A percentile compares a stretch with the other conserved stretches of the same genome.
These are phyloP conservation scores for Hemicordylus capensis DNA, from an alignment of 2,113 vertebrate genomes.

Conservation along the genomic window DNA sequence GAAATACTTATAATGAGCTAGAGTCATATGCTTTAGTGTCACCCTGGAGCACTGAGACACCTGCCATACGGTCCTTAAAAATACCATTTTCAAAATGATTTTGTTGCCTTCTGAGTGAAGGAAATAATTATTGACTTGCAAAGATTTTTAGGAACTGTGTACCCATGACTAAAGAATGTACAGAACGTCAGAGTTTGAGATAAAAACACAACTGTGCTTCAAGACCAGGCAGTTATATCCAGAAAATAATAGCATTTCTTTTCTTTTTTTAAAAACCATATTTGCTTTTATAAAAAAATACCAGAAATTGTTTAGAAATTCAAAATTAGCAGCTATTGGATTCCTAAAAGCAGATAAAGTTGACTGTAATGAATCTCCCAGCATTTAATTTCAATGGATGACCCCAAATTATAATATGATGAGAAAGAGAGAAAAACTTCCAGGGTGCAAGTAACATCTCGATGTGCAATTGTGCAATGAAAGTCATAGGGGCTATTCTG, in stretches of 20 bases:
- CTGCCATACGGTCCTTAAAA: slow-evolving; percentile 72
- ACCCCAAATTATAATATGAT: too few relatives aligned
- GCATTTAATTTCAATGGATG: too few relatives aligned
- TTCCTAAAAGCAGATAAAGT: neutral
- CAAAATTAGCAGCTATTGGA: neutral
- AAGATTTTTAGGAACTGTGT: slow-evolving; percentile 26
- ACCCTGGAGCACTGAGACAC: slow-evolving; percentile 65
- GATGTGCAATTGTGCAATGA: too few relatives aligned
- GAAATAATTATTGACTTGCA: slow-evolving; percentile 47
- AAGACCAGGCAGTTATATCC: neutral
- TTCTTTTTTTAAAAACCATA: slow-evolving; percentile 5
- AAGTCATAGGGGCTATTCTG: too few relatives aligned
- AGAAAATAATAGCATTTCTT: neutral
- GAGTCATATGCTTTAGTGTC: slow-evolving; percentile 65
- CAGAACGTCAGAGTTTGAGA: slow-evolving; percentile 33
- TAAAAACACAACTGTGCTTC: slow-evolving; percentile 8
- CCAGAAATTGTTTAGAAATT: slow-evolving; percentile 4
- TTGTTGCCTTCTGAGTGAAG: slow-evolving; percentile 48
- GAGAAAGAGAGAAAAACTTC: too few relatives aligned
- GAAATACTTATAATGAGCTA: slow-evolving; percentile 67
- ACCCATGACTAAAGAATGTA: slow-evolving; percentile 25
- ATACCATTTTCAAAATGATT: slow-evolving; percentile 70
- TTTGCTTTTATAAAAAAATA: neutral
- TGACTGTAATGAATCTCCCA: too few relatives aligned
- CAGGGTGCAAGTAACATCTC: too few relatives aligned